Base-by-base conservation (phyloP, 1,140 invertebrate genomes). In the Drosophila arawakana region DNA sequence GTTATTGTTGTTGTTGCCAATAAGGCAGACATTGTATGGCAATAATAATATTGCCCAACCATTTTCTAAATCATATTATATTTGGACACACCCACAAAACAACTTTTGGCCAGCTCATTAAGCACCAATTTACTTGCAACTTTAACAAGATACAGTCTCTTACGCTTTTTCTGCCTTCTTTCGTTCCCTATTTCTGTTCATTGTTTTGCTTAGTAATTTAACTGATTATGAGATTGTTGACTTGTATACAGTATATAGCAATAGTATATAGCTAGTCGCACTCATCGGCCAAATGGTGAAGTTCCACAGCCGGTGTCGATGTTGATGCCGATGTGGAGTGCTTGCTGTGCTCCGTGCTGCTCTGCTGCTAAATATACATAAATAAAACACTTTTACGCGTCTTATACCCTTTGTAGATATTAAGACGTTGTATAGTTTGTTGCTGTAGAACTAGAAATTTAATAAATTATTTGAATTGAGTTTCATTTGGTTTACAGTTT, bases 181-280 rank as follows among this genome's bases (percentile, higher is more conserved):
- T 39, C 10, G 13, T 25, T 30, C 49, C 43, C 39, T 30, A 30
- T 39, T 15, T 37, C 55, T 47, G 8, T 10, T 13, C 73, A 77
- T 85, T 86, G 77, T 60, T 80, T 78, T 78, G 55, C 61, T 73
- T 83, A 83, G 84, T 71, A 89, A 81, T 81, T 89, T 66, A 81
- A 78, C 80, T 84, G 84, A 89, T 89, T 89, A 89, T 89, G 84
- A 89, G 84, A 89, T 84, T 89, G 84, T 89, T 89, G 84, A 89
- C 84, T 89, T 80, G 41, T 65, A 34, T 76, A 30, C 25, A 30
- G 25, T 30, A 30, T 30, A 30, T 30, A 30, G 25, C 3, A 30
- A 6, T 30, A 30, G 25, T 30, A 30, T 30, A 30, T 30, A 30
- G 25, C 25, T 30, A 30, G 69, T 50, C 77, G 69, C 61, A 46